A percentile compares a stretch with the other conserved stretches of the same genome.
These are phyloP conservation scores for Actinopyga echinites DNA, from an alignment of 53 echinoderm and acorn worm species.

Conservation along the genomic window DNA sequence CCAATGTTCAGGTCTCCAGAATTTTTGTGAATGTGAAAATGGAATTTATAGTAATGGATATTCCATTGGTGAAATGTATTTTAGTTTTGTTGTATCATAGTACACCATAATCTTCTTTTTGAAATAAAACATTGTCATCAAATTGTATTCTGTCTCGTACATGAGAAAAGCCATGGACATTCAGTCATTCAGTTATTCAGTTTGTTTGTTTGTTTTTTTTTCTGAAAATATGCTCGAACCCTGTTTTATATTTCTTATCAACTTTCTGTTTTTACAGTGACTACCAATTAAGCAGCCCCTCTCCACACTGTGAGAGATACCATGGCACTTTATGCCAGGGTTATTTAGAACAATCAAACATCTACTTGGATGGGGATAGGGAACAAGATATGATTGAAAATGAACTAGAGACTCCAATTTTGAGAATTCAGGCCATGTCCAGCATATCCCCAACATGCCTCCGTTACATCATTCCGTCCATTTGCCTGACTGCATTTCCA, in stretches of 20 bases:
- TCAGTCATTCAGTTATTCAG: no score
- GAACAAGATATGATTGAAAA: conserved; percentile 66
- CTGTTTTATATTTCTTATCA: neutral
- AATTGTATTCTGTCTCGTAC: no score
- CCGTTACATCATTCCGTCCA: conserved; percentile 78
- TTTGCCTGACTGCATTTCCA: conserved; percentile 92
- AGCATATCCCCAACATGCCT: conserved; percentile 51
- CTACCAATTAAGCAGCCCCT: neutral
- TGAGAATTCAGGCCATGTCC: conserved; percentile 51
- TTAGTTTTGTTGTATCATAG: no score
- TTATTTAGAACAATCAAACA: conserved; percentile 62
- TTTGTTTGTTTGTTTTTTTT: neutral
- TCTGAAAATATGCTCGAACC: neutral
- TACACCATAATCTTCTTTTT: no score
- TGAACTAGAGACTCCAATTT: conserved; percentile 57
- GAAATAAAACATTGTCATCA: no score
- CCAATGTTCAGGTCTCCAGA: no score
- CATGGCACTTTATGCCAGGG: conserved; percentile 69
- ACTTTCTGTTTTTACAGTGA: neutral
- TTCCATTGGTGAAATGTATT: no score
- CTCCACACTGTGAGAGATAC: conserved; percentile 67
- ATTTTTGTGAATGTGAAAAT: no score
- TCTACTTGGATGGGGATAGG: conserved; percentile 60
- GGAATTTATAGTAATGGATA: no score
- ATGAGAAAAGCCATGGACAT: no score